A percentile compares a stretch with the other conserved stretches of the same genome.
Evolutionary conservation across 1,140 invertebrate species (phyloP).

Genomic region (Drosophila willistoni): DNA sequence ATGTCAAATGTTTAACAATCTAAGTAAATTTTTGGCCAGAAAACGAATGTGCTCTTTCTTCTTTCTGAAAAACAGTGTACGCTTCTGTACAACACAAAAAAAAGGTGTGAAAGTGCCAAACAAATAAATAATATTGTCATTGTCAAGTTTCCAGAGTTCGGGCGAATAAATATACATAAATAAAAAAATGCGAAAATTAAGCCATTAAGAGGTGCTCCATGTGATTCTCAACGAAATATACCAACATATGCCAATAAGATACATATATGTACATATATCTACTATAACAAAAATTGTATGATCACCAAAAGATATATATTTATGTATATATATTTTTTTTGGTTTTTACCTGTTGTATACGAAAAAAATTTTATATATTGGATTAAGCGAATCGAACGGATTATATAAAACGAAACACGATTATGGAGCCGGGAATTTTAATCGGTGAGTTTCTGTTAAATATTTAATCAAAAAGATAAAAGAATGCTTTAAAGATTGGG

Average conservation of each 20-base stretch:
- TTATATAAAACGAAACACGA: conserved; percentile 27
- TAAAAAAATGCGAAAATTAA: conserved; percentile 15
- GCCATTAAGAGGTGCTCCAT: conserved; percentile 36
- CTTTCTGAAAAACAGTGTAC: not conserved
- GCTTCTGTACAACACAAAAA: not conserved
- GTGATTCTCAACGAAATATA: conserved; percentile 57
- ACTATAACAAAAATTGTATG: conserved; percentile 22
- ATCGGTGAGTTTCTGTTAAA: conserved; percentile 57
- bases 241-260: not conserved
- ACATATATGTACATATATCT: not conserved
- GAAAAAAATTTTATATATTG: conserved; percentile 32
- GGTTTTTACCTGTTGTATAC: conserved; percentile 30
- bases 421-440: conserved; percentile 80
- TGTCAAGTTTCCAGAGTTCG: conserved; percentile 30
- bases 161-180: conserved; percentile 35
- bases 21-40: not conserved
- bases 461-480: too few relatives aligned
- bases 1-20: too few relatives aligned
- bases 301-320: conserved; percentile 11
- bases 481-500: too few relatives aligned
- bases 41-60: not conserved
- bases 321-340: too few relatives aligned
- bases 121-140: conserved; percentile 28
- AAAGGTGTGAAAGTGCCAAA: conserved; percentile 43
- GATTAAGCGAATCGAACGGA: conserved; percentile 37